Percentiles rank a stretch among this genome's conserved stretches.
Evolutionary conservation across 2,113 vertebrate species (phyloP).

Genomic region (Rissa tridactyla): DNA sequence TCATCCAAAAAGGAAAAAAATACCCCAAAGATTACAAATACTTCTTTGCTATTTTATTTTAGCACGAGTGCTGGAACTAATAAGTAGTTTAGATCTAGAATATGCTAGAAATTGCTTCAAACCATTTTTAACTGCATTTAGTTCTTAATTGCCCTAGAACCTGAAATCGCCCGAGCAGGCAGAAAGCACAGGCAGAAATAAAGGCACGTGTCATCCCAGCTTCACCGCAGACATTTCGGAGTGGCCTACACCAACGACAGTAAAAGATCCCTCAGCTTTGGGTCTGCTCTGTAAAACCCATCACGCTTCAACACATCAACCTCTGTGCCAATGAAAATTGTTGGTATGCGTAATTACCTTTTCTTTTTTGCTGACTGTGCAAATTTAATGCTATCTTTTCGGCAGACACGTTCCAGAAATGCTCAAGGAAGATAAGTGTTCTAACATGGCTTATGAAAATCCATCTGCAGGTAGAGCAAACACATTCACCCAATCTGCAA

Average conservation of each 20-base stretch:
- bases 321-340: background rate
- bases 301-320: background rate
- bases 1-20: background rate
- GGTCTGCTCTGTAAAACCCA: background rate
- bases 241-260: background rate
- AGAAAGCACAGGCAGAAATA: background rate
- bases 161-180: slow-evolving; percentile 28
- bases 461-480: background rate
- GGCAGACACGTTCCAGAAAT: background rate
- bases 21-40: background rate
- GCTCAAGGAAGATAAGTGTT: background rate
- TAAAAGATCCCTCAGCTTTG: background rate
- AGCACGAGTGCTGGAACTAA: background rate
- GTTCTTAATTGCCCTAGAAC: slow-evolving; percentile 19
- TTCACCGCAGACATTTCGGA: background rate
- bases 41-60: background rate
- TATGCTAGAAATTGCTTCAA: background rate
- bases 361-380: background rate
- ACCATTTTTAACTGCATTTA: slow-evolving; percentile 9
- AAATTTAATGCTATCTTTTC: background rate
- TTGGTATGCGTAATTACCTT: background rate
- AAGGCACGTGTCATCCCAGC: background rate
- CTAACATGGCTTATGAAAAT: background rate
- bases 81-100: background rate
- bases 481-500: background rate